phyloP scores from a whole-genome alignment of 92 coral and sea anemone species.

The Zoanthus solanderi region DNA sequence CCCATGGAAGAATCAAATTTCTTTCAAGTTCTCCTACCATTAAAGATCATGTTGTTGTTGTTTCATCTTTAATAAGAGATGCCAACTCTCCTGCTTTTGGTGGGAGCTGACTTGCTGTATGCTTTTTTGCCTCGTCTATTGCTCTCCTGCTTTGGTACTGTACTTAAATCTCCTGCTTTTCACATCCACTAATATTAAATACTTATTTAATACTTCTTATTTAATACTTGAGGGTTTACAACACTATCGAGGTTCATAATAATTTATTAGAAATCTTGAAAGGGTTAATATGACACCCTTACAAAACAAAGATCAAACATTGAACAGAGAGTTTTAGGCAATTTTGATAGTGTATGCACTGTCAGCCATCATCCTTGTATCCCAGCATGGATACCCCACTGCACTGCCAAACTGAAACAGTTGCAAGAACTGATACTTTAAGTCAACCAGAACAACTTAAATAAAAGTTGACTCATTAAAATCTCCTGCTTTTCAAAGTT shows the following conservation, averaged over 20 bases:
- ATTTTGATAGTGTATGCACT: not conserved
- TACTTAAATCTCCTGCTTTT: too few relatives aligned
- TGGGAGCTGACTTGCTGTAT: too few relatives aligned
- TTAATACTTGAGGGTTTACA: not conserved
- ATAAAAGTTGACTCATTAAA: not conserved
- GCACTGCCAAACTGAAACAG: constrained; percentile 11
- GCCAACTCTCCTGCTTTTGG: too few relatives aligned
- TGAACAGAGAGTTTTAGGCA: constrained; percentile 46
- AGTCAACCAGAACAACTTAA: not conserved
- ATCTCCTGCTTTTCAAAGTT: constrained; percentile 43
- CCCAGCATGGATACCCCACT: constrained; percentile 8
- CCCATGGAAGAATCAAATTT: too few relatives aligned
- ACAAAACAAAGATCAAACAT: constrained; percentile 52
- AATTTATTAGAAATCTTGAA: not conserved
- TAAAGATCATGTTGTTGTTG: too few relatives aligned
- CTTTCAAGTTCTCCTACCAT: too few relatives aligned
- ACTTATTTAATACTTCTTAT: not conserved
- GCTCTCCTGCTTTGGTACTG: not conserved
- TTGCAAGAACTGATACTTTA: not conserved
- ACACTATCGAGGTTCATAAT: not conserved
- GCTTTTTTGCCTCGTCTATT: not conserved
- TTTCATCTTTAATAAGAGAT: too few relatives aligned
- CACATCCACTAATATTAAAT: too few relatives aligned
- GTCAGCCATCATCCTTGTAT: not conserved
- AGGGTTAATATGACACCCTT: not conserved